These are phyloP conservation scores for Synodontis membranacea DNA, from an alignment of 2,113 vertebrate genomes.

Conservation along the genomic window DNA sequence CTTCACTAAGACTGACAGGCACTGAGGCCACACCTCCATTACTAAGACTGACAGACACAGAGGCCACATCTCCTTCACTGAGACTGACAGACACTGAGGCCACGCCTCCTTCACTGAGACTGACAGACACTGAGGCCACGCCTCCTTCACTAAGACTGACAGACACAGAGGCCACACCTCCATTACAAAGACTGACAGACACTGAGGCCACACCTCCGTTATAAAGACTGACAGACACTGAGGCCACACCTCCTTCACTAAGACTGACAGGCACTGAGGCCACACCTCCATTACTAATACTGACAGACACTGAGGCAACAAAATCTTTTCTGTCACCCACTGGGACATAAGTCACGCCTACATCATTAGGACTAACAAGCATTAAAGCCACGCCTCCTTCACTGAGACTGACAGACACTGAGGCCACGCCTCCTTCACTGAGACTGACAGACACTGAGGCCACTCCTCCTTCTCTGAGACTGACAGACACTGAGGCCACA, in stretches of 20 bases:
- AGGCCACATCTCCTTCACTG: background rate
- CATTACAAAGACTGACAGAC: background rate
- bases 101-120: background rate
- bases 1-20: background rate
- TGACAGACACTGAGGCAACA: background rate
- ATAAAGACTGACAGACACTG: background rate
- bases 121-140: background rate
- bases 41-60: background rate
- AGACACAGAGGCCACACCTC: background rate
- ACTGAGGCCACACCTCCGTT: background rate
- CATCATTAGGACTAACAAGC: background rate
- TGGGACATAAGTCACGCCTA: background rate
- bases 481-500: background rate
- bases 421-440: background rate
- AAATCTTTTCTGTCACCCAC: too few relatives aligned
- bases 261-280: background rate
- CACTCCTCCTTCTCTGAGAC: background rate
- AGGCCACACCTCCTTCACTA: background rate
- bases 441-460: background rate
- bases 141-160: background rate
- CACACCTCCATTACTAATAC: background rate
- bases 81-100: background rate
- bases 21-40: background rate
- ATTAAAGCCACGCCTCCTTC: background rate
- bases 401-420: background rate